Conservation (phyloP, 2,888 invertebrate genomes). For the Thymelicus lineola region DNA sequence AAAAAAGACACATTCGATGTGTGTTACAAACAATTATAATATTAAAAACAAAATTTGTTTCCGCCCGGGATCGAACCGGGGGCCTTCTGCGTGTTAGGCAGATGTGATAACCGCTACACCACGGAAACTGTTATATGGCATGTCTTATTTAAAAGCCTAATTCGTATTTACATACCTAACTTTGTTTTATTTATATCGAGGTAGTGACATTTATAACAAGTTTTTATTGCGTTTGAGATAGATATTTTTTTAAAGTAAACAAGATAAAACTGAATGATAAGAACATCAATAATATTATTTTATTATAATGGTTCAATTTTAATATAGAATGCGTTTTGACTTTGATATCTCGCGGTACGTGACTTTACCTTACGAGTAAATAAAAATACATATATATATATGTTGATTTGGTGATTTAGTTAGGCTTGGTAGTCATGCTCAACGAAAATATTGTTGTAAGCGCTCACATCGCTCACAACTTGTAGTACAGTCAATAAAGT, state of each 20-base stretch:
- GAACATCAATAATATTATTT: not conserved
- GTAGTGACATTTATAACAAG: not conserved
- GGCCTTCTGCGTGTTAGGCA: slow-evolving; percentile 96
- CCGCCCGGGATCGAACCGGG: slow-evolving; percentile 96
- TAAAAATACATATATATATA: no score
- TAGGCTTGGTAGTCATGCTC: no score
- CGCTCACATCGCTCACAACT: no score
- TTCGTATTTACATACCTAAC: not conserved
- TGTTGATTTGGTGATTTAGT: no score
- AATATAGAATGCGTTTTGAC: no score
- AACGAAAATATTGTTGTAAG: no score
- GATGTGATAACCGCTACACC: slow-evolving; percentile 96
- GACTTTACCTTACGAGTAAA: no score
- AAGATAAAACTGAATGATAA: not conserved
- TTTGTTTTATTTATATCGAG: not conserved
- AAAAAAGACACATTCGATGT: no score
- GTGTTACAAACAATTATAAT: not conserved
- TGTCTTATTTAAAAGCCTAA: not conserved
- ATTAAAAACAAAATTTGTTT: slow-evolving; percentile 82
- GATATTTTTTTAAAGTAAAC: not conserved
- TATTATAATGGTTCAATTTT: no score
- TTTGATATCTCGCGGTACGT: no score
- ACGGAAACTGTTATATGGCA: slow-evolving; percentile 51
- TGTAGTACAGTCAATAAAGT: no score
- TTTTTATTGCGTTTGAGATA: not conserved